Evolutionary conservation across 1,140 invertebrate species (phyloP), one percentile per base, ranked within the genome.

Genomic region (Lasioglossum albipes): DNA sequence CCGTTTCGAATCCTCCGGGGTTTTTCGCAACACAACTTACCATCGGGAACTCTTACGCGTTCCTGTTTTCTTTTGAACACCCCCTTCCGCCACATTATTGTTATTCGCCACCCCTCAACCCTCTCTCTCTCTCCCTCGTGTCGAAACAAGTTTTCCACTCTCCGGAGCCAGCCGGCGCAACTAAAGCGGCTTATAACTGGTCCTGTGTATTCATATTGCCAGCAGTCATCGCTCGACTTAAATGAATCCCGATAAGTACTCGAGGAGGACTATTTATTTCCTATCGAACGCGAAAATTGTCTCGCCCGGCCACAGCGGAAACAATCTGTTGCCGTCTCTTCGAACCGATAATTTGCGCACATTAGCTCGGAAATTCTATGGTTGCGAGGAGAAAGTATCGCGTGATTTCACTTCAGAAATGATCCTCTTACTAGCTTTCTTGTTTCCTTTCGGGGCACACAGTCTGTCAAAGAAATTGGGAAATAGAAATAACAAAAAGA

Each of bases 1-100:
- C n/a, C 2, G 49, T 27, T 31, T 59, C 45, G 80, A 86, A 79
- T 85, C 27, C 75, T 75, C 3, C 80, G 13, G 61, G 72, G 84
- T 49, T 83, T 85, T 70, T 69, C 62, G 27, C 62, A 67, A 74
- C 83, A 75, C 84, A 79, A 86, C 84, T 83, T 83, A 76, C 57
- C 72, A 76, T 85, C 81, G 68, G 36, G 79, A 83, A 86, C 71
- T 85, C 62, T 78, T 49, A 20, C 41, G 49, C 61, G 67, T 68
- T 71, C 57, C 79, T 64, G 66, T 67, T 68, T 82, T 71, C 83
- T 82, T 79, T 79, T 75, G 65, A 79, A 79, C 74, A 82, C 67
- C 49, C 45, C 41, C 41, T 12, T 36, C 36, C 45, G 70, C 73
- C 22, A 79, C 76, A 80, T 86, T 83, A 79, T 86, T 74, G 84